Conservation (phyloP, 2,113 vertebrate species). For the Gadus macrocephalus region DNA sequence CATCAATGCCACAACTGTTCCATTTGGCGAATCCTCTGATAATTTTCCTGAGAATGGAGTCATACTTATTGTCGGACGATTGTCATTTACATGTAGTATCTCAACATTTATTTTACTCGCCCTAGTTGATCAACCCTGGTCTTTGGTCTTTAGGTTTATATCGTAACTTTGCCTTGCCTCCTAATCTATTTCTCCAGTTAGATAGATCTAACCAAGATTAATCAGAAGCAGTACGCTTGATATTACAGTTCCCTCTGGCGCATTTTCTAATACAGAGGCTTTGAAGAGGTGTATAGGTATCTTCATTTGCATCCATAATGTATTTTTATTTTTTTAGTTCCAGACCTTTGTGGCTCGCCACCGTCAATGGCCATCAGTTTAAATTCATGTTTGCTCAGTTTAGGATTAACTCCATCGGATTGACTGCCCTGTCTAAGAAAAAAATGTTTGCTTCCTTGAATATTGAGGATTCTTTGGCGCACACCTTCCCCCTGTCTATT, state of each 20-base stretch:
- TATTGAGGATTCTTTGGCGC: slow-evolving; percentile 56
- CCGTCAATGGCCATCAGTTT: slow-evolving; percentile 59
- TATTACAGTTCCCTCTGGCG: slow-evolving; percentile 25
- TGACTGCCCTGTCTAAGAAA: slow-evolving; percentile 50
- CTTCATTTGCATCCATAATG: slow-evolving; percentile 63
- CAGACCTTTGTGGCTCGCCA: slow-evolving; percentile 56
- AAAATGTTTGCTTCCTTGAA: slow-evolving; percentile 57
- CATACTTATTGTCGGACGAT: slow-evolving; percentile 58
- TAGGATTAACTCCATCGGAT: slow-evolving; percentile 55
- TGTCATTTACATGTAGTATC: slow-evolving; percentile 75
- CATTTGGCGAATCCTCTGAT: slow-evolving; percentile 68
- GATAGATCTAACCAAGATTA: slow-evolving; percentile 51
- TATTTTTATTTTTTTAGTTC: slow-evolving; percentile 50
- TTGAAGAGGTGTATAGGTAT: slow-evolving; percentile 53
- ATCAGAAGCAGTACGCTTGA: slow-evolving; percentile 51
- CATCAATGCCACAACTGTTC: slow-evolving; percentile 75
- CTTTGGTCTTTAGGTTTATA: slow-evolving; percentile 70
- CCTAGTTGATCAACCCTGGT: slow-evolving; percentile 63
- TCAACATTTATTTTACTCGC: slow-evolving; percentile 69
- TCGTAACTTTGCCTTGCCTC: slow-evolving; percentile 53
- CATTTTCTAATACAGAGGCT: slow-evolving; percentile 47
- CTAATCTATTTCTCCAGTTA: slow-evolving; percentile 47
- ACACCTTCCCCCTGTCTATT: slow-evolving; percentile 76
- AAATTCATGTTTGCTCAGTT: slow-evolving; percentile 40
- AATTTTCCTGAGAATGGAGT: slow-evolving; percentile 59